phyloP scores from a whole-genome alignment of 2,113 vertebrate genomes.

The Sander vitreus region DNA sequence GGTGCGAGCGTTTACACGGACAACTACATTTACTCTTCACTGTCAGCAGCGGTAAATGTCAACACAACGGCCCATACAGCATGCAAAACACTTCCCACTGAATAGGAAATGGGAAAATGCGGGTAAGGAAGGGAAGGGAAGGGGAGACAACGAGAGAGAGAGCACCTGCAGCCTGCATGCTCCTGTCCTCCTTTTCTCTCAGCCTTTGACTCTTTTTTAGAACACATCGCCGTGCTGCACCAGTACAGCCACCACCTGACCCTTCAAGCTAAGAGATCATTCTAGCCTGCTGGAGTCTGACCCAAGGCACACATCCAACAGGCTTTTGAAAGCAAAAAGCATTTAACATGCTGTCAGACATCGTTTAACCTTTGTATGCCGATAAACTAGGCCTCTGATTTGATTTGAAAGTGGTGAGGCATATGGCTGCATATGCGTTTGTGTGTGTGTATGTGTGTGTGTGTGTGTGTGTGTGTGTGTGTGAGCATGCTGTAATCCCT shows the following conservation, averaged over 20 bases:
- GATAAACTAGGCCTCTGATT: conserved; percentile 31
- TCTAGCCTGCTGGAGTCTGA: not conserved
- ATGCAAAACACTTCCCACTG: conserved; percentile 13
- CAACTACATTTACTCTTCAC: not conserved
- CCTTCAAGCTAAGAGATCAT: not conserved
- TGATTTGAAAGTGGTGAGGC: conserved; percentile 31
- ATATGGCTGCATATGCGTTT: conserved; percentile 34
- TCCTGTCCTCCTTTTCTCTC: conserved; percentile 1
- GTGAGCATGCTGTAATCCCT: conserved; percentile 36
- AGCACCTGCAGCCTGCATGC: conserved; percentile 18
- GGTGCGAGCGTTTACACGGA: not conserved
- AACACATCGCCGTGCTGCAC: too few species aligned
- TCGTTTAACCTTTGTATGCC: not conserved
- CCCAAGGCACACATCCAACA: not conserved
- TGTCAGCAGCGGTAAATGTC: not conserved
- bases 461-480: conserved; percentile 8
- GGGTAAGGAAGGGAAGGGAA: not conserved
- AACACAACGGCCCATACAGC: not conserved
- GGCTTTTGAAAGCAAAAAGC: not conserved
- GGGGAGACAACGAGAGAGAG: not conserved
- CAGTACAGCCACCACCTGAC: too few species aligned
- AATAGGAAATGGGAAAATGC: not conserved
- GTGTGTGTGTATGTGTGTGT: not conserved
- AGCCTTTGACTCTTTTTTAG: too few species aligned
- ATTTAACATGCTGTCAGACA: not conserved